These are phyloP conservation scores for Monomorium pharaonis DNA, from an alignment of 1,140 invertebrate genomes.

Conservation along the genomic window DNA sequence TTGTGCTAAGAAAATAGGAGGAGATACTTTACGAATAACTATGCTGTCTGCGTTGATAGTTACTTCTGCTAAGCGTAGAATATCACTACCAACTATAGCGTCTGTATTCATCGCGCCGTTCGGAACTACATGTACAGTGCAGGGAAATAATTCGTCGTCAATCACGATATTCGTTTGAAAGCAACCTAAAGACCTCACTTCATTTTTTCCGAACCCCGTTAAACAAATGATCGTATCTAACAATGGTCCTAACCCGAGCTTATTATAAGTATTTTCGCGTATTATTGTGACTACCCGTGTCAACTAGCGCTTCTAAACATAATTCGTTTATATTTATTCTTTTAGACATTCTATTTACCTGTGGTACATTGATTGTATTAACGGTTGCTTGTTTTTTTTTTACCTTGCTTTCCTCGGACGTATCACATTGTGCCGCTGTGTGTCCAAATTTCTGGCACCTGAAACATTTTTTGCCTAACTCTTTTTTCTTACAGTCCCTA, in stretches of 20 bases:
- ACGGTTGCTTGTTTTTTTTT: not conserved
- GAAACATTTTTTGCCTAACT: slow-evolving; percentile 32
- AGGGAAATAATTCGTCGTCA: not conserved
- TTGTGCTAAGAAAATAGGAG: not conserved
- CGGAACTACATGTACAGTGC: not conserved
- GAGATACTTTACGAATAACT: not conserved
- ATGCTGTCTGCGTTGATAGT: not conserved
- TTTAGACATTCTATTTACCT: not conserved
- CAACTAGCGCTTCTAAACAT: not conserved
- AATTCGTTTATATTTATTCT: not conserved
- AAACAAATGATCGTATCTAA: not conserved
- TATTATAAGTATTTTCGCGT: not conserved
- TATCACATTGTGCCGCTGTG: not conserved
- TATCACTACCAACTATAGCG: not conserved
- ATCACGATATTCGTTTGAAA: not conserved
- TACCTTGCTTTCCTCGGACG: not conserved
- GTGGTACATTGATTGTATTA: not conserved
- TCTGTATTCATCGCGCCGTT: not conserved
- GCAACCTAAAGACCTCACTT: not conserved
- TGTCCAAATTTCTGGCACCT: slow-evolving; percentile 13
- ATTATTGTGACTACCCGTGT: not conserved
- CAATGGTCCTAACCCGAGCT: not conserved
- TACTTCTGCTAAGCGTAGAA: not conserved
- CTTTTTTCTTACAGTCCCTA: slow-evolving; percentile 5
- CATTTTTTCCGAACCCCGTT: not conserved